Conservation (phyloP, 2,888 invertebrate genomes). For the Branchipolynoe longqiensis region DNA sequence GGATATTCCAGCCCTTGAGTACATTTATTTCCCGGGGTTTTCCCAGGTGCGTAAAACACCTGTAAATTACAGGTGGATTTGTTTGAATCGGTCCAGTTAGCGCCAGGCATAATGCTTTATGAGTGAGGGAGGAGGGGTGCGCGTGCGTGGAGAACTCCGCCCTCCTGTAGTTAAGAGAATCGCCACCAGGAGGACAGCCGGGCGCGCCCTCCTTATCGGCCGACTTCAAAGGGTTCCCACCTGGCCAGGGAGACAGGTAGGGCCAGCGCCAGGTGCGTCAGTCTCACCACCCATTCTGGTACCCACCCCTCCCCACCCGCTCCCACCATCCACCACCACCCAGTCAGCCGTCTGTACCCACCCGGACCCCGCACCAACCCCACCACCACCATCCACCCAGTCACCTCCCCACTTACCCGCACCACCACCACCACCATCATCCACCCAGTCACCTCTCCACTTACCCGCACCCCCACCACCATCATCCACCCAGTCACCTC, state of each 20-base stretch:
- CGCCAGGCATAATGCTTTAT: too few relatives aligned
- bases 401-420: too few relatives aligned
- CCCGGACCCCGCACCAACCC: background rate
- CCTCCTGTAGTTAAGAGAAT: background rate
- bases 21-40: too few relatives aligned
- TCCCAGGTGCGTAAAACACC: too few relatives aligned
- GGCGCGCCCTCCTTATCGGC: constrained; percentile 11
- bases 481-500: background rate
- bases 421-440: too few relatives aligned
- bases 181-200: background rate
- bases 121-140: background rate
- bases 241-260: constrained; percentile 51
- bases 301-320: background rate
- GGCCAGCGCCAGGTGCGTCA: constrained; percentile 5
- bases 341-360: background rate
- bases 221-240: constrained; percentile 34
- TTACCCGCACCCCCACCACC: background rate
- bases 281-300: background rate
- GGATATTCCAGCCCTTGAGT: too few relatives aligned
- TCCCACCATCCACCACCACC: background rate
- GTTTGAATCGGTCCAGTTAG: too few relatives aligned
- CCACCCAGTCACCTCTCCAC: background rate
- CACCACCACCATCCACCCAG: too few relatives aligned
- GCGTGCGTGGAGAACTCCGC: background rate
- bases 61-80: too few relatives aligned